phyloP scores from a whole-genome alignment of 2,113 vertebrate genomes.

The Pollachius pollachius region DNA sequence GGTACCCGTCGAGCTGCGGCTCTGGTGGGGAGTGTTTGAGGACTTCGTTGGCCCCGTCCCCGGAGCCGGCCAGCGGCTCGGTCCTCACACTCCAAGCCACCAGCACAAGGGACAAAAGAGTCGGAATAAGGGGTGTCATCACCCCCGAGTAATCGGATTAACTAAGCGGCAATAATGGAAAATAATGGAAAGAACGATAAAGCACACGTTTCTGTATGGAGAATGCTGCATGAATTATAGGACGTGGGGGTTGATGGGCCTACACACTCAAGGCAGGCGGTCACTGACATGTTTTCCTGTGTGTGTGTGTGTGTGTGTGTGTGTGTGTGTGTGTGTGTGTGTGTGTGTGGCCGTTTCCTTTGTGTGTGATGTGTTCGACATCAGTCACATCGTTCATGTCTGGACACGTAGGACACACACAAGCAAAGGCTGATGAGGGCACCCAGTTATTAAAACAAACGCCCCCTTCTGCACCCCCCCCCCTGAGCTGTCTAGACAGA shows the following conservation, averaged over 20 bases:
- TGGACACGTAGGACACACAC: background rate
- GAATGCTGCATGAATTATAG: no score
- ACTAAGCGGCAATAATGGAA: no score
- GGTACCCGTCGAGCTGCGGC: constrained; percentile 10
- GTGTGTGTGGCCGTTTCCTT: background rate
- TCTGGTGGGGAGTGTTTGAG: constrained; percentile 29
- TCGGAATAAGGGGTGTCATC: constrained; percentile 41
- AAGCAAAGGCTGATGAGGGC: background rate
- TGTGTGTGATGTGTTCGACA: background rate
- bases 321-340: background rate
- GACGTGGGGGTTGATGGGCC: no score
- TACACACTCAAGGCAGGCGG: no score
- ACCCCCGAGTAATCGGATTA: background rate
- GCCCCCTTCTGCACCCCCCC: background rate
- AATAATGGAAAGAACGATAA: no score
- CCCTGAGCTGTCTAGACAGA: background rate
- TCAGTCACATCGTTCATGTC: background rate
- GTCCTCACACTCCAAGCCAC: constrained; percentile 22
- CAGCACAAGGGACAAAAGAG: constrained; percentile 51
- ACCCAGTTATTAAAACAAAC: background rate
- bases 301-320: no score
- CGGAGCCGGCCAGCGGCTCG: constrained; percentile 36
- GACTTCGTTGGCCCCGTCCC: constrained; percentile 51
- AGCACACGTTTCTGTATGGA: no score
- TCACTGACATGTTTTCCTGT: background rate